These are phyloP conservation scores for Lethocerus indicus DNA, from an alignment of 1,140 invertebrate genomes.

Conservation along the genomic window DNA sequence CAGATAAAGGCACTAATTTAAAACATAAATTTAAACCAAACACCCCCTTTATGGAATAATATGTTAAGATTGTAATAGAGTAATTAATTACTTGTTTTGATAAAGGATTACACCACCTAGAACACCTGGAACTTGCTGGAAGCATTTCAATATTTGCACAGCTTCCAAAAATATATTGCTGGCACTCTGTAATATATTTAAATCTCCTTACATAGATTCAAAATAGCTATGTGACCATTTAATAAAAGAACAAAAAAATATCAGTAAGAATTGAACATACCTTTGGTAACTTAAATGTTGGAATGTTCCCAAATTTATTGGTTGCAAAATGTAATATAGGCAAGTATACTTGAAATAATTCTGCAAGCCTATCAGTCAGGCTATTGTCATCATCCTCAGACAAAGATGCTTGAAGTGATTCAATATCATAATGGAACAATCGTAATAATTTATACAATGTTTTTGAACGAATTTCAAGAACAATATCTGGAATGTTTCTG, in stretches of 20 bases:
- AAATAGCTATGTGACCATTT: neutral
- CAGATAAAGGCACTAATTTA: constrained; percentile 2
- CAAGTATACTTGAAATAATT: constrained; percentile 68
- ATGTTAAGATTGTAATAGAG: neutral
- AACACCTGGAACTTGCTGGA: constrained; percentile 49
- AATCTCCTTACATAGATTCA: neutral
- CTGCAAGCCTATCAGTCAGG: constrained; percentile 56
- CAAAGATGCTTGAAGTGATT: constrained; percentile 39
- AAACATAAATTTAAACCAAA: neutral
- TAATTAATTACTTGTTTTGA: constrained; percentile 49
- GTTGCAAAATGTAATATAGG: constrained; percentile 59
- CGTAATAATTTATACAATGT: constrained; percentile 50
- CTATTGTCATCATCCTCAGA: constrained; percentile 36
- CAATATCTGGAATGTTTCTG: constrained; percentile 60
- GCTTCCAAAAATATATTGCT: constrained; percentile 64
- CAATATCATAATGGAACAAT: constrained; percentile 63
- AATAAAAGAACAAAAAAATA: neutral
- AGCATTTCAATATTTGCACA: constrained; percentile 60
- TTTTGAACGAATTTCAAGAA: constrained; percentile 52
- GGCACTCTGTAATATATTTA: constrained; percentile 38
- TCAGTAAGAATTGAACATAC: constrained; percentile 26
- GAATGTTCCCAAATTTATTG: constrained; percentile 59
- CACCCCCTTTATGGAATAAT: constrained; percentile 1
- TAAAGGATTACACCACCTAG: constrained; percentile 61
- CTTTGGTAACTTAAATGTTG: constrained; percentile 58